A percentile compares a stretch with the other conserved stretches of the same genome.
Conservation (phyloP, 2,113 vertebrate species). For the Sigmodon hispidus region DNA sequence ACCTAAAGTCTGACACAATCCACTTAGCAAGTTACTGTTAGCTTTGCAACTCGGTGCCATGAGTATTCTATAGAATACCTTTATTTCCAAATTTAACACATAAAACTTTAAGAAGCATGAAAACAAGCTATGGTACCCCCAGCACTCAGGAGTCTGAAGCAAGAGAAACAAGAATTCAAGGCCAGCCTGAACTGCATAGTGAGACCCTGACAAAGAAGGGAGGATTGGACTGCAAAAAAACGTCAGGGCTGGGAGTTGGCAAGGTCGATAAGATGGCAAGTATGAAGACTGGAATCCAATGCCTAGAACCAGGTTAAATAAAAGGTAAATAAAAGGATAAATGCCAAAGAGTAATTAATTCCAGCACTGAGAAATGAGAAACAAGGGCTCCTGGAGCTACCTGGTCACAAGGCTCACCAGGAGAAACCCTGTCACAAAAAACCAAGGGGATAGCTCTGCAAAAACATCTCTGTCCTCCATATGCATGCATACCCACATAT, state of each 20-base stretch:
- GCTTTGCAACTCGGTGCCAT: neutral
- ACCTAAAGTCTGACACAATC: slow-evolving; percentile 21
- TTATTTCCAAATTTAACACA: slow-evolving; percentile 44
- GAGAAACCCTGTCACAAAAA: neutral
- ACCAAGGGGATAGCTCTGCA: neutral
- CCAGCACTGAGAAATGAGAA: neutral
- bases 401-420: neutral
- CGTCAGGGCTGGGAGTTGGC: neutral
- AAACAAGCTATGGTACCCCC: neutral
- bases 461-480: neutral
- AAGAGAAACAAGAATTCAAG: neutral
- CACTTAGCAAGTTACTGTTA: neutral
- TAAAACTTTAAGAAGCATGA: neutral
- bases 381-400: neutral
- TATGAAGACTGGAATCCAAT: neutral
- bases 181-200: no score
- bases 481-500: neutral
- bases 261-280: neutral
- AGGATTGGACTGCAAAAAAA: neutral
- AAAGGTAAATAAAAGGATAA: neutral
- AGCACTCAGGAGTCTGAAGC: neutral
- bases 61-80: slow-evolving; percentile 20
- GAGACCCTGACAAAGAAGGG: neutral
- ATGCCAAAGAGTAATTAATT: neutral
- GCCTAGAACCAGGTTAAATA: neutral